Conservation (phyloP, 2,113 vertebrate species). For the cat (Felis catus) region DNA sequence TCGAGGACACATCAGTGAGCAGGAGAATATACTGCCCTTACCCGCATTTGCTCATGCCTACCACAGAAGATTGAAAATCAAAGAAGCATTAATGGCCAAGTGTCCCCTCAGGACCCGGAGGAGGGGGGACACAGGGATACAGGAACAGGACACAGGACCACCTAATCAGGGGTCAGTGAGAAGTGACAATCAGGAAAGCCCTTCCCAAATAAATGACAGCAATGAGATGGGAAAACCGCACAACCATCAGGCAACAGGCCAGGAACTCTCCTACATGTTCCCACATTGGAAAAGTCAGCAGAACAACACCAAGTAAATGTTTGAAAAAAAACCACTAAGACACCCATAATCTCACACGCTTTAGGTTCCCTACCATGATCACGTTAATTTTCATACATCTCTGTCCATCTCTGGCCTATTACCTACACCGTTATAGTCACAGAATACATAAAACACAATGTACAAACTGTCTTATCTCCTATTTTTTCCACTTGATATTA, state of each 20-base stretch:
- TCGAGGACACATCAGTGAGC: not conserved
- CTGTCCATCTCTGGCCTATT: not conserved
- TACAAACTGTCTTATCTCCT: not conserved
- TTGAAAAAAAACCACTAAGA: not conserved
- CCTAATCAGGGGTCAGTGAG: not conserved
- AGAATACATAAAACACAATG: not conserved
- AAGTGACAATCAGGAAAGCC: not conserved
- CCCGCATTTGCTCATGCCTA: not conserved
- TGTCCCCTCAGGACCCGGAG: not conserved
- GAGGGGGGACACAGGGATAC: not conserved
- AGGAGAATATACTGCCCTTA: not conserved
- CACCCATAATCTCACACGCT: not conserved
- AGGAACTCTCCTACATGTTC: not conserved
- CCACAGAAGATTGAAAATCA: not conserved
- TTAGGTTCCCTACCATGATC: not conserved
- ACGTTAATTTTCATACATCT: not conserved
- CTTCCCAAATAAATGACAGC: not conserved
- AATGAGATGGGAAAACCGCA: not conserved
- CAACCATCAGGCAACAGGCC: not conserved
- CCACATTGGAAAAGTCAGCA: not conserved
- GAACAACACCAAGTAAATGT: not conserved
- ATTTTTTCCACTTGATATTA: not conserved
- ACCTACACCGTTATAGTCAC: not conserved
- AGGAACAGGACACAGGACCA: not conserved
- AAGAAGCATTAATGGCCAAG: not conserved